A percentile compares a stretch with the other conserved stretches of the same genome.
phyloP scores from a whole-genome alignment of 2,888 invertebrate genomes.

The Teleogryllus oceanicus region DNA sequence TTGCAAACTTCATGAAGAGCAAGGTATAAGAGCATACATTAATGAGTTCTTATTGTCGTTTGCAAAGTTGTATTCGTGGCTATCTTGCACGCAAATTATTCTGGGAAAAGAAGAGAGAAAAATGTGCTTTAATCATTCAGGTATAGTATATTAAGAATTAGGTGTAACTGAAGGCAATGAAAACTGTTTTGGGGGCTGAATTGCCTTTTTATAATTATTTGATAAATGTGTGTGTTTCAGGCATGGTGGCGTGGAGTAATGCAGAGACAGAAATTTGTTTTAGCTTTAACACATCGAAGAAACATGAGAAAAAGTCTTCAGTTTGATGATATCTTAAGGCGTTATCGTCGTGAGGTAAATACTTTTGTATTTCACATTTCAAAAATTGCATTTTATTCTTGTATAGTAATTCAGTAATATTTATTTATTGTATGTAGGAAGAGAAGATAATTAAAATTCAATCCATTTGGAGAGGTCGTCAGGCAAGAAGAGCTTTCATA shows the following conservation, averaged over 20 bases:
- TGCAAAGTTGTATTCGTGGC: slow-evolving; percentile 19
- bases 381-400: neutral
- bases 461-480: slow-evolving; percentile 63
- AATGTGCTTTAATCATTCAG: neutral
- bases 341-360: neutral
- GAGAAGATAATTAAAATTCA: slow-evolving; percentile 51
- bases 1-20: no score
- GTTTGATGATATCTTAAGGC: neutral
- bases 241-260: slow-evolving; percentile 34
- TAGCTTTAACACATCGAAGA: neutral
- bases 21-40: neutral
- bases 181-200: no score
- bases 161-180: neutral
- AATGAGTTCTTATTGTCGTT: neutral
- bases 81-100: neutral
- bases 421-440: slow-evolving; percentile 48
- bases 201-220: neutral
- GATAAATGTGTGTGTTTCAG: slow-evolving; percentile 21
- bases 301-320: neutral
- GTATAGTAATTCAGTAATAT: neutral
- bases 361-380: neutral
- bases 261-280: slow-evolving; percentile 22
- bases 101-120: neutral
- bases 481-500: slow-evolving; percentile 61
- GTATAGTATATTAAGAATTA: neutral